phyloP scores from a whole-genome alignment of 1,140 invertebrate species.

The Drosophila kepulauana region DNA sequence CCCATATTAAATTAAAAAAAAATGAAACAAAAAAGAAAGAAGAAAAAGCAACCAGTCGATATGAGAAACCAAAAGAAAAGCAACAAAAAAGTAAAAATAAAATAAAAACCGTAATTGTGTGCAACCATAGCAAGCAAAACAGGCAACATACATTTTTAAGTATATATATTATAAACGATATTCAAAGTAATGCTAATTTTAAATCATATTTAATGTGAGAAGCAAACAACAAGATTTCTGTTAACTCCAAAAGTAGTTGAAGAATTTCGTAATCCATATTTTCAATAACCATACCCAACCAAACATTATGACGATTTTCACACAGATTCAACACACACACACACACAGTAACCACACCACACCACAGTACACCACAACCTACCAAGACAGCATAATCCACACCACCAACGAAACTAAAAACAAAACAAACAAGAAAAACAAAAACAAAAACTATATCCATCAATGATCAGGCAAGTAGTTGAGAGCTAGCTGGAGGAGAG shows the following conservation, averaged over 20 bases:
- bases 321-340: neutral
- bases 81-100: conserved; percentile 22
- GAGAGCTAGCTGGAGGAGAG: conserved; percentile 29
- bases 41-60: conserved; percentile 36
- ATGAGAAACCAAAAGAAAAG: conserved; percentile 29
- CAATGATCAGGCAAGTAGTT: conserved; percentile 35
- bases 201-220: conserved; percentile 63
- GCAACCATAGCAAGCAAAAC: conserved; percentile 68
- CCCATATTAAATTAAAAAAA: conserved; percentile 65
- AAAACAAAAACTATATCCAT: conserved; percentile 31
- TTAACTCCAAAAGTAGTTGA: conserved; percentile 68
- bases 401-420: conserved; percentile 63
- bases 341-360: conserved; percentile 22
- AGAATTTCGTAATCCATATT: conserved; percentile 46
- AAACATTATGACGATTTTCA: conserved; percentile 18
- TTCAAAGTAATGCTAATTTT: conserved; percentile 75
- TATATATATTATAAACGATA: conserved; percentile 70
- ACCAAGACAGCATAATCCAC: conserved; percentile 77
- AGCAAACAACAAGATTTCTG: conserved; percentile 60
- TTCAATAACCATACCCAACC: conserved; percentile 54
- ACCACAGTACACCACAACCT: conserved; percentile 62
- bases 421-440: neutral
- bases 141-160: conserved; percentile 72
- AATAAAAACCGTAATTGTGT: conserved; percentile 58
- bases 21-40: neutral